A percentile compares a stretch with the other conserved stretches of the same genome.
Conservation (phyloP, 2,888 invertebrate species). For the Exocentrus adspersus region DNA sequence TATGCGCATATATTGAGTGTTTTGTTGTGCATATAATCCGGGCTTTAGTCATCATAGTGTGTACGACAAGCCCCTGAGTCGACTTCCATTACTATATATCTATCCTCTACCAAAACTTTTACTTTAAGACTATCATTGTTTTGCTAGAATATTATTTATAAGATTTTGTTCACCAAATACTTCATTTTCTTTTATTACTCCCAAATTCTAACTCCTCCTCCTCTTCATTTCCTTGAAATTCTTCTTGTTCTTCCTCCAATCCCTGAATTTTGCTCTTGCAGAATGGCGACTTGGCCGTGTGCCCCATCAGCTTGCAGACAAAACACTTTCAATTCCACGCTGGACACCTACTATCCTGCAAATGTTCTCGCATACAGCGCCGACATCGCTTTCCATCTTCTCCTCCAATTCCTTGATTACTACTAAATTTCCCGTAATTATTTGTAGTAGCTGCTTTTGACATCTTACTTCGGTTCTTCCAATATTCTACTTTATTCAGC, state of each 20-base stretch:
- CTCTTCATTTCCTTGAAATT: not conserved
- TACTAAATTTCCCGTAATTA: not conserved
- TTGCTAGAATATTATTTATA: too few relatives aligned
- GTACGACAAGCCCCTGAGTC: not conserved
- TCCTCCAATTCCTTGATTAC: not conserved
- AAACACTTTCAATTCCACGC: not conserved
- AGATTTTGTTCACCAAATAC: not conserved
- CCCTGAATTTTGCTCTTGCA: not conserved
- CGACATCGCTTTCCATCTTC: not conserved
- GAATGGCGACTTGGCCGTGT: not conserved
- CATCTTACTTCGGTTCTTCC: not conserved
- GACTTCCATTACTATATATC: not conserved
- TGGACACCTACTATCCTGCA: not conserved
- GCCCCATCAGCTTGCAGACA: conserved; percentile 3
- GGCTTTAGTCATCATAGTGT: too few relatives aligned
- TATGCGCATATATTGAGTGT: too few relatives aligned
- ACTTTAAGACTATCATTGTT: not conserved
- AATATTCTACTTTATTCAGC: not conserved
- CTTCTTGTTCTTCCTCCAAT: too few relatives aligned
- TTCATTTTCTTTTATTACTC: not conserved
- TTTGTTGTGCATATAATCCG: too few relatives aligned
- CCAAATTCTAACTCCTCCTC: not conserved
- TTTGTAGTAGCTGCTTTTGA: not conserved
- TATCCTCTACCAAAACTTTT: not conserved
- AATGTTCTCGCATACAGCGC: not conserved